Base-by-base conservation (phyloP, 2,888 invertebrate genomes). In the Melikaiella ostensackeni region DNA sequence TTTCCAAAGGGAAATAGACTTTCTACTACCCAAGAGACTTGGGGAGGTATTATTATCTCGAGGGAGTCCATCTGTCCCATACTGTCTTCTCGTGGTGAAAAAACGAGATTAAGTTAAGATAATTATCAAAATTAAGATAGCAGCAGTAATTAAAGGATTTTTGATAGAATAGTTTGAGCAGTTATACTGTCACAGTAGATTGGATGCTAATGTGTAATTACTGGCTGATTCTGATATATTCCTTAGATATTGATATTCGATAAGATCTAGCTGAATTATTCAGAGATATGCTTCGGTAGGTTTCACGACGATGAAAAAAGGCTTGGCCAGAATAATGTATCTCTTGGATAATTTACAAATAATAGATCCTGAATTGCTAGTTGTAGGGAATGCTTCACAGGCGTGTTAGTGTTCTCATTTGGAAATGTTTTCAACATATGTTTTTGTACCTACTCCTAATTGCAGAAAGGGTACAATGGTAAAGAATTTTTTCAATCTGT, bases 271-370 rank as follows among this genome's bases (percentile, higher is more conserved):
- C 21, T 63, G 38, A 63, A 63, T 63, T 63, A 63, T 63, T 63
- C 63, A 63, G 35, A 63, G 63, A 24, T 35, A 63, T 24, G 63
- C 63, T 63, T 63, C 21, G 63, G 38, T 63, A 63, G 63, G 35
- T 19, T 21, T 63, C 19, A 19, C 7, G 46, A 19, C 19, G 46
- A 19, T 19, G 46, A 19, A 46, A 7, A 46, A 46, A 46, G 19
- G 19, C 46, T 46, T 46, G 46, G 19, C 46, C 19, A 7, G 46
- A 19, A 46, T 19, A 46, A 46, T 46, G 46, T 46, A 46, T 19
- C 46, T 46, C 19, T 46, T 46, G 19, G 46, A 19, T 46, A 46
- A 46, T 46, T 46, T 6, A n/a, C 46, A 19, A 46, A 46, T 46
- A 46, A 46, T 46, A 46, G 46, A 19, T 19, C 5, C 19, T 19